Evolutionary conservation across 2,797 vertebrate genomes (phyloP), one percentile per base, ranked within the genome.

Genomic region (Hippocampus kuda): DNA sequence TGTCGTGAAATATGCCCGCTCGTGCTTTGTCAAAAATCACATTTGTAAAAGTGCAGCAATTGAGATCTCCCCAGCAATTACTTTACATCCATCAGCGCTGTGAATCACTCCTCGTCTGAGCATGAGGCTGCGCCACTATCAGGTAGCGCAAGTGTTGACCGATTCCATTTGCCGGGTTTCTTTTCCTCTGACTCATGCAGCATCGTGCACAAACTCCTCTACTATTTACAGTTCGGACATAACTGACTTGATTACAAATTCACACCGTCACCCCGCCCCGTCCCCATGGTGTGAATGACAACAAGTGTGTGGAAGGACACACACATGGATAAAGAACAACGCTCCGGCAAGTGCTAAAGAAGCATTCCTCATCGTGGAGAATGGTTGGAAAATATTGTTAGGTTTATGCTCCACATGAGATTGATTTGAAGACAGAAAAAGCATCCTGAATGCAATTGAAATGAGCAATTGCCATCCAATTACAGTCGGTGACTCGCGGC

Each of bases 161-260:
- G 81, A 85, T 78, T 69, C 56, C 73, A 72, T 74, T 79, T 85
- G 77, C n/a, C 81, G 69, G 69, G 65, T 46, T 77, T 72, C 72
- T 74, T 42, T 38, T 13, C 78, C 75, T 70, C 76, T 0, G 30
- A 82, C 75, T 87, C 79, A 77, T 24, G 48, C 70, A 72, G 70
- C 75, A 84, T 88, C 88, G 84, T 84, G 77, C 77, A 78, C 74
- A 79, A 83, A 80, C 80, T 79, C 80, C 81, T 82, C 81, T 78
- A 76, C 77, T 78, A 79, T 84, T 74, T 74, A 78, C 79, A 73
- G 76, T 79, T 79, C 4, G 6, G 48, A 54, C 9, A 54, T n/a
- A 80, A 84, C 72, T 79, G 76, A 83, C 76, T 84, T 81, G 42
- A 76, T 77, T 83, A 81, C 74, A 75, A 72, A 73, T 38, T 69